phyloP scores from a whole-genome alignment of 2,888 invertebrate species.

The Heliothis peltigera region DNA sequence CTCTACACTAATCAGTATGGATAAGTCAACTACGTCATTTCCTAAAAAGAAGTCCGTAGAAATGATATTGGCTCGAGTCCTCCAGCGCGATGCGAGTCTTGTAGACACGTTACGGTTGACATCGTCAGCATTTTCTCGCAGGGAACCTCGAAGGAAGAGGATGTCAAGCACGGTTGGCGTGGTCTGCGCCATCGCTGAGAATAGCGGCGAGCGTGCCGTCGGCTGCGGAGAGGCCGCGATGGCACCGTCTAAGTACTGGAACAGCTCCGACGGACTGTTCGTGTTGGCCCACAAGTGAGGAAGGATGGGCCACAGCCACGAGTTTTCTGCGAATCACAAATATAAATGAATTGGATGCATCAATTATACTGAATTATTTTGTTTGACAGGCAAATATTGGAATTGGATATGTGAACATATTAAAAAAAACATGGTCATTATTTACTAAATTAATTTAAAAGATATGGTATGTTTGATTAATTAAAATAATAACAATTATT shows the following conservation, averaged over 20 bases:
- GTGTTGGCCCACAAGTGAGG: slow-evolving; percentile 92
- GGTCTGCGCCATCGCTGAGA: slow-evolving; percentile 93
- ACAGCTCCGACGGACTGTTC: slow-evolving; percentile 78
- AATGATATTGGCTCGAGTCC: slow-evolving; percentile 92
- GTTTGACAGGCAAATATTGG: background rate
- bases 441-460: background rate
- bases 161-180: slow-evolving; percentile 92
- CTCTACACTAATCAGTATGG: slow-evolving; percentile 88
- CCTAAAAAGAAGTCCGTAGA: slow-evolving; percentile 93
- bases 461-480: background rate
- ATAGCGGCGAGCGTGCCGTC: slow-evolving; percentile 85
- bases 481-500: slow-evolving; percentile 16
- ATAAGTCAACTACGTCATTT: slow-evolving; percentile 92
- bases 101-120: slow-evolving; percentile 92
- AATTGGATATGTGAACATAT: background rate
- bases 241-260: slow-evolving; percentile 81
- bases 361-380: background rate
- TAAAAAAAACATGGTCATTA: slow-evolving; percentile 5
- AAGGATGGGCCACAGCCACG: slow-evolving; percentile 91
- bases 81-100: slow-evolving; percentile 92
- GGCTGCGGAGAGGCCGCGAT: slow-evolving; percentile 81
- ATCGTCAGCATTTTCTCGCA: slow-evolving; percentile 91
- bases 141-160: slow-evolving; percentile 90
- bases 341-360: too few relatives aligned
- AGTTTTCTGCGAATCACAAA: slow-evolving; percentile 84